These are phyloP conservation scores for Eilema sororculum DNA, from an alignment of 2,888 invertebrate species.

Conservation along the genomic window DNA sequence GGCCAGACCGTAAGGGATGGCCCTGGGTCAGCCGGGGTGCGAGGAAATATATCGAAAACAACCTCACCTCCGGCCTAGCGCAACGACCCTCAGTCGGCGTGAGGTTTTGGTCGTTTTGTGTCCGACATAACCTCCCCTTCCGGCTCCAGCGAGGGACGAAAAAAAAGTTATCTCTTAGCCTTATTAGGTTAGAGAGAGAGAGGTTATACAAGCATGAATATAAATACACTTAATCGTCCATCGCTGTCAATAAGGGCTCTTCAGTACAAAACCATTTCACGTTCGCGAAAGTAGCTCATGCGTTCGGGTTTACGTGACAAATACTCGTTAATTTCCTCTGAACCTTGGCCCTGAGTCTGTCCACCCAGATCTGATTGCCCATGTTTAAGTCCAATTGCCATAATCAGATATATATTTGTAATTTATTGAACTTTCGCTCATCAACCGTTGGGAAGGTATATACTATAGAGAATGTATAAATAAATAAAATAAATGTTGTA, in stretches of 20 bases:
- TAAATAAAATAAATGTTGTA: no score
- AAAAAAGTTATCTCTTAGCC: no score
- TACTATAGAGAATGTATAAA: no score
- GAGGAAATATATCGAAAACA: no score
- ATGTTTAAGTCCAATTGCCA: conserved; percentile 14
- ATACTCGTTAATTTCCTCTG: conserved; percentile 30
- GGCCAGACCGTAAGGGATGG: no score
- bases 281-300: conserved; percentile 14
- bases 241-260: background rate
- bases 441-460: background rate
- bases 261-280: background rate
- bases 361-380: conserved; percentile 17
- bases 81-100: no score
- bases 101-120: no score
- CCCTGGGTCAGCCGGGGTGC: no score
- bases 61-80: no score
- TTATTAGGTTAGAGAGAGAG: no score
- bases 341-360: conserved; percentile 25
- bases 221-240: background rate
- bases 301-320: conserved; percentile 42
- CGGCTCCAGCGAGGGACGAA: no score
- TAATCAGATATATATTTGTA: conserved; percentile 19
- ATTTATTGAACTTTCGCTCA: conserved; percentile 18
- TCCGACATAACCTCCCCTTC: no score
- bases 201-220: background rate